Conservation (phyloP, 1,140 invertebrate species). For the Euglossa dilemma region DNA sequence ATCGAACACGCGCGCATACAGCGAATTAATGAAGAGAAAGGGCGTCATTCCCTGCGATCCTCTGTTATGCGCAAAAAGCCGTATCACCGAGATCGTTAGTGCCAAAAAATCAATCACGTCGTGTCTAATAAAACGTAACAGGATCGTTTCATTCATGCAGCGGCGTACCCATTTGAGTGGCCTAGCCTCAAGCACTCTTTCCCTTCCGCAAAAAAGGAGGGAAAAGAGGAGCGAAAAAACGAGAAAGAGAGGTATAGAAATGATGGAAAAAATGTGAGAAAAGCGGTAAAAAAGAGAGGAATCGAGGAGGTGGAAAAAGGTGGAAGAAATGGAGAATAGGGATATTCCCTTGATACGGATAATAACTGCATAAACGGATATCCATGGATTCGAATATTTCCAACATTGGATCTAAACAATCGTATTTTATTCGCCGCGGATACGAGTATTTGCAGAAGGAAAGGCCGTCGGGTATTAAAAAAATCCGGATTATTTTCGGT, state of each 20-base stretch:
- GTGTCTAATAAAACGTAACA: slow-evolving; percentile 11
- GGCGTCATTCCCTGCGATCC: background rate
- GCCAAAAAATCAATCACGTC: background rate
- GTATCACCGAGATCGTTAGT: background rate
- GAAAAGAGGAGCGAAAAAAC: background rate
- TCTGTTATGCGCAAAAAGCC: background rate
- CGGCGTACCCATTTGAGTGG: background rate
- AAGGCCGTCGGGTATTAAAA: slow-evolving; percentile 27
- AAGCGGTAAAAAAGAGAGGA: background rate
- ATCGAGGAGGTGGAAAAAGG: background rate
- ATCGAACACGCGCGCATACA: background rate
- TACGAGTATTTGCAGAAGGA: slow-evolving; percentile 17
- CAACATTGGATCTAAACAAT: slow-evolving; percentile 28
- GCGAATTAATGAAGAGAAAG: background rate
- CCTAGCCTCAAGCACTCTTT: background rate
- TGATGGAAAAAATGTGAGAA: background rate
- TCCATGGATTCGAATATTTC: slow-evolving; percentile 38
- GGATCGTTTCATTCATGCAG: slow-evolving; percentile 11
- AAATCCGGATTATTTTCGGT: slow-evolving; percentile 42
- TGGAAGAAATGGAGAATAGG: background rate
- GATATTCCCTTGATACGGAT: slow-evolving; percentile 18
- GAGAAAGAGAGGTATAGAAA: background rate
- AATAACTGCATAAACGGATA: slow-evolving; percentile 39
- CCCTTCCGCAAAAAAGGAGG: background rate
- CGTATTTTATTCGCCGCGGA: slow-evolving; percentile 27